Evolutionary conservation across 2,797 vertebrate genomes (phyloP).

Genomic region (Galaxias olidus): DNA sequence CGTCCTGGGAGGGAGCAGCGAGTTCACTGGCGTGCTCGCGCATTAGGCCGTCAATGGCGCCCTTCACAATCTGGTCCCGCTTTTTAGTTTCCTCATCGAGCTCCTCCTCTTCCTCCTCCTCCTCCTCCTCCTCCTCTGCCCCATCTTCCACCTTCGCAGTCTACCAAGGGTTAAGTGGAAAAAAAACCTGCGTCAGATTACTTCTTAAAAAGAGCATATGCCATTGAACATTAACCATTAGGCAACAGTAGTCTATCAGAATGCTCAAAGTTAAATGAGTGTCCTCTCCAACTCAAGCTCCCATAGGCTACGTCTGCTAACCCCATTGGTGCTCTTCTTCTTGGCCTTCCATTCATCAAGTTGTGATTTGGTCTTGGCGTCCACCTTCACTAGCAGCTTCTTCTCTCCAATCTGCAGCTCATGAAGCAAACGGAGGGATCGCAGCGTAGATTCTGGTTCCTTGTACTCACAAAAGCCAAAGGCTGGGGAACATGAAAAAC

Average conservation of each 20-base stretch:
- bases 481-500: constrained; percentile 68
- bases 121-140: constrained; percentile 77
- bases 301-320: constrained; percentile 56
- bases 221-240: no score
- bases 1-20: constrained; percentile 92
- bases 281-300: no score
- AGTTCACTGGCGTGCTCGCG: constrained; percentile 96
- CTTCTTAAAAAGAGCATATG: no score
- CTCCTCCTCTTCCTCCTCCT: constrained; percentile 83
- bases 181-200: background rate
- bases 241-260: no score
- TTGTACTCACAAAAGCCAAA: constrained; percentile 99
- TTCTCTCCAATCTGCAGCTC: constrained; percentile 97
- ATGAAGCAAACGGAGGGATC: constrained; percentile 92
- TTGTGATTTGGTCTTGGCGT: constrained; percentile 98
- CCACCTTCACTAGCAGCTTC: constrained; percentile 97
- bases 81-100: constrained; percentile 96
- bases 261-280: no score
- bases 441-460: constrained; percentile 94
- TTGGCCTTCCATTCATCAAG: constrained; percentile 98
- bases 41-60: constrained; percentile 94
- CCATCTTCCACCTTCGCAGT: constrained; percentile 75
- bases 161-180: constrained; percentile 52
- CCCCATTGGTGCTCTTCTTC: constrained; percentile 92
- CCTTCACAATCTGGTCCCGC: constrained; percentile 93